Base-by-base conservation (phyloP, 2,888 invertebrate species). In the Toxonevra muliebris region DNA sequence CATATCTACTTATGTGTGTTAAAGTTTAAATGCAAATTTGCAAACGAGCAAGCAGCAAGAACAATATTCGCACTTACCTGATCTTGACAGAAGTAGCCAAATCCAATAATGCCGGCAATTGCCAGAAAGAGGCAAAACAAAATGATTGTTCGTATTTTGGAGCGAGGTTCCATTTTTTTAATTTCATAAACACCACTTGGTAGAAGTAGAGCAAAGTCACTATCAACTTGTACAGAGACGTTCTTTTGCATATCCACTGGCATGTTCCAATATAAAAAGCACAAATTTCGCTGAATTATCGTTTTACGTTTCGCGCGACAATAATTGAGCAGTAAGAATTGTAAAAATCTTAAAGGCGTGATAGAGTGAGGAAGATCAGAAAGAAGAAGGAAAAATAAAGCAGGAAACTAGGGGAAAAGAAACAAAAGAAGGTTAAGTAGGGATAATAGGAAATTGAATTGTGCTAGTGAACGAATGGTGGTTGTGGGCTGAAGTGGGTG, bases 61-160 rank as follows among this genome's bases (percentile, higher is more conserved):
- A n/a, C n/a, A 20, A 15, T 7, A 12, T 40, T 63, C 58, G 19
- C 76, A 82, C 89, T 88, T 80, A 92, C 92, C 88, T 93, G 93
- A 85, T 95, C 94, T 74, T 94, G 93, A 84, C 94, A 95, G 82
- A 94, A 94, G 86, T 94, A 95, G 80, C 95, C 94, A 84, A 95
- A 92, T 79, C 93, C 95, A 77, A 95, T 90, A 86, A 95, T 94
- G 75, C 95, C 94, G 83, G 93, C 92, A 74, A 95, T 88, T 76
- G 93, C 93, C 80, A 95, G 88, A 78, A 92, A 88, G 81, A 94
- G 88, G 87, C 94, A 94, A 86, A 94, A 89, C 80, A 93, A 88
- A 81, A 92, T 91, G 84, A 93, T 90, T 87, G 91, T 91, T 83
- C 92, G 90, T 82, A 94, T 88, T 86, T 90, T 91, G 79, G 92